Evolutionary conservation across 1,140 invertebrate genomes (phyloP).

Genomic region (Laodelphax striatellus): DNA sequence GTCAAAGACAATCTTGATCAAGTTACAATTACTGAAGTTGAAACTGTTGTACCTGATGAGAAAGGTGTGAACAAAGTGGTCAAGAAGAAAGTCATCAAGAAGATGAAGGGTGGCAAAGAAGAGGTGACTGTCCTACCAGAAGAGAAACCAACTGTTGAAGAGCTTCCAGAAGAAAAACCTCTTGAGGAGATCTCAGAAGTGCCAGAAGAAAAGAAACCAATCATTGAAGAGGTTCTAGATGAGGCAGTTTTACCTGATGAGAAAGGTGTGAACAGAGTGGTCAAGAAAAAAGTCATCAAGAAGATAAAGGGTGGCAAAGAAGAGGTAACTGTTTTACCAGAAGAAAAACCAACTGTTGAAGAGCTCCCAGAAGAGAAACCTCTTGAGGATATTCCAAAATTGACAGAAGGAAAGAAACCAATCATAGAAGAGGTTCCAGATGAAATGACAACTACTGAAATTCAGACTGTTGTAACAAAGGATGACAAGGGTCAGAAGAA

Average conservation of each 20-base stretch:
- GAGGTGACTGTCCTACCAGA: background rate
- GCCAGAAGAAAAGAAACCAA: slow-evolving; percentile 13
- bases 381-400: slow-evolving; percentile 1
- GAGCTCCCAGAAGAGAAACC: slow-evolving; percentile 12
- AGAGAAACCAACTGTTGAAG: background rate
- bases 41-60: slow-evolving; percentile 17
- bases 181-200: background rate
- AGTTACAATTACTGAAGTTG: slow-evolving; percentile 24
- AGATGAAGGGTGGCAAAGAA: slow-evolving; percentile 15
- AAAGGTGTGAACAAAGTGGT: slow-evolving; percentile 24
- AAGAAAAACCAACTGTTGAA: slow-evolving; percentile 11
- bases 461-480: slow-evolving; percentile 10
- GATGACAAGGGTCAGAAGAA: slow-evolving; percentile 16
- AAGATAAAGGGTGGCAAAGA: slow-evolving; percentile 22
- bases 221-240: slow-evolving; percentile 23
- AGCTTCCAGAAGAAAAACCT: slow-evolving; percentile 13
- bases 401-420: background rate
- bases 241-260: background rate
- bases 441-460: slow-evolving; percentile 24
- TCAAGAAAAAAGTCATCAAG: slow-evolving; percentile 25
- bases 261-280: slow-evolving; percentile 18
- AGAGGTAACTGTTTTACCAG: slow-evolving; percentile 26
- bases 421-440: slow-evolving; percentile 11
- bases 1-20: slow-evolving; percentile 23
- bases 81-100: slow-evolving; percentile 28